These are phyloP conservation scores for Mus musculus DNA, from an alignment of 2,113 vertebrate genomes.

Conservation along the genomic window GRCm39 chr3:8165501-8166000, in stretches of 20 bases:
- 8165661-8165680: background rate
- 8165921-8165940: background rate
- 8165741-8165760: background rate
- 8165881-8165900: background rate
- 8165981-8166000: background rate
- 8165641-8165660: background rate
- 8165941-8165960: rapidly evolving
- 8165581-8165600: too few species aligned
- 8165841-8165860: background rate
- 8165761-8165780: background rate
- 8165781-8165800: background rate
- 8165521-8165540: background rate
- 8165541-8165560: background rate
- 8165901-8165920: background rate
- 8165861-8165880: background rate
- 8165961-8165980: background rate
- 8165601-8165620: too few species aligned
- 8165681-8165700: background rate
- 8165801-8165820: background rate
- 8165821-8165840: background rate
- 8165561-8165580: background rate
- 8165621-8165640: too few species aligned
- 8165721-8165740: background rate
- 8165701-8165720: background rate
- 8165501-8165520: background rate